Percentiles rank a stretch among this genome's conserved stretches.
phyloP scores from a whole-genome alignment of 2,888 invertebrate species.

The Drosophila paranaensis region DNA sequence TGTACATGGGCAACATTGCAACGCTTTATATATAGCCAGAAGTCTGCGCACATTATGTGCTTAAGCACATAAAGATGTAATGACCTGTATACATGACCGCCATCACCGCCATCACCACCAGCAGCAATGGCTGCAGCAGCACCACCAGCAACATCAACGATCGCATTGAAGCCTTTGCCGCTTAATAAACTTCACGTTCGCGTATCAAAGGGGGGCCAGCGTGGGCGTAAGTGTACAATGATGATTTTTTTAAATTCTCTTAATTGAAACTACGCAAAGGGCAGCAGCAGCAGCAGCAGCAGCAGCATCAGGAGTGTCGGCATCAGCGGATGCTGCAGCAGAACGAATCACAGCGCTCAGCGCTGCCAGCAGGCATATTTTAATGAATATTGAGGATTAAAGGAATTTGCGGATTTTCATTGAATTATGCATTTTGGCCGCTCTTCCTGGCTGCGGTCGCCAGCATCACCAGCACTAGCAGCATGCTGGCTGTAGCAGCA shows the following conservation, averaged over 20 bases:
- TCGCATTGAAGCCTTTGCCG: slow-evolving; percentile 45
- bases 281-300: slow-evolving; percentile 16
- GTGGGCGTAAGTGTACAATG: slow-evolving; percentile 33
- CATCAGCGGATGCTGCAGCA: slow-evolving; percentile 28
- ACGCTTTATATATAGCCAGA: background rate
- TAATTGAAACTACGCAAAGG: slow-evolving; percentile 80
- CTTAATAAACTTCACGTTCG: slow-evolving; percentile 68
- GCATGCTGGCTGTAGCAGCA: slow-evolving; percentile 11
- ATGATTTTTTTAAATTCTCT: slow-evolving; percentile 79
- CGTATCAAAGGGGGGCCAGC: slow-evolving; percentile 28
- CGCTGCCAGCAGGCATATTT: slow-evolving; percentile 71
- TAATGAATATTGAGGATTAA: slow-evolving; percentile 85
- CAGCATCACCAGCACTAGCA: slow-evolving; percentile 29
- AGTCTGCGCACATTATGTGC: slow-evolving; percentile 65
- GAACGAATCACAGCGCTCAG: slow-evolving; percentile 50
- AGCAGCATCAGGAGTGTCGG: slow-evolving; percentile 1
- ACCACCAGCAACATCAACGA: slow-evolving; percentile 15
- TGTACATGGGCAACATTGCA: slow-evolving; percentile 13
- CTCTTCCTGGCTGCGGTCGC: slow-evolving; percentile 63
- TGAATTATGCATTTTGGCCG: slow-evolving; percentile 83
- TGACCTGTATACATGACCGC: slow-evolving; percentile 66
- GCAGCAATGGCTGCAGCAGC: slow-evolving; percentile 24
- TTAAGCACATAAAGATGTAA: slow-evolving; percentile 76
- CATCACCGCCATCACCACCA: slow-evolving; percentile 10
- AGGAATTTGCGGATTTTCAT: slow-evolving; percentile 85